Evolutionary conservation across 2,888 invertebrate species (phyloP), one percentile per base, ranked within the genome.

Genomic region (Meta bourneti): DNA sequence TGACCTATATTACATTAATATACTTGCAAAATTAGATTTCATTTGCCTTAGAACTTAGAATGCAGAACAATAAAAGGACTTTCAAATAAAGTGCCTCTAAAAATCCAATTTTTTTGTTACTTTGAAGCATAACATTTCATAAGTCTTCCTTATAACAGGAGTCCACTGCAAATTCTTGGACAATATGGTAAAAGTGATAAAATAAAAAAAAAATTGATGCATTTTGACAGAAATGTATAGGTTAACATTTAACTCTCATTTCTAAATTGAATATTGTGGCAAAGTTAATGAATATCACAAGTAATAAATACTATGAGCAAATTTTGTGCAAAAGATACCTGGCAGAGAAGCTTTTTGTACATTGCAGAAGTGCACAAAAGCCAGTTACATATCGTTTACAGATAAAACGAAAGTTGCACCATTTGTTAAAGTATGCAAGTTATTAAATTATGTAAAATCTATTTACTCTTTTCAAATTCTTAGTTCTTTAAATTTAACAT

Each of bases 261-360:
- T 34, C 79, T 61, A 34, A 16, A 20, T 61, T 34, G 49, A 74
- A 90, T 61, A 80, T 69, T 89, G 54, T 71, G 74, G 84, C 84
- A 48, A 84, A 69, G 51, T 69, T 72, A 74, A 70, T 16, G 72
- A 72, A 74, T 84, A 90, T 90, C 74, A 84, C 90, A 90, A 79
- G 70, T 54, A 84, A 74, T 61, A 61, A 61, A 80, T 61, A 90
- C 54, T 71, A 82, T 79, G 71, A 87, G 81, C 81, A 87, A 91
- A 87, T 61, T 72, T 78, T 91, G 91, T 91, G 91, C 91, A 91
- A 91, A 91, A 83, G 11, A 52, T 83, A 87, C 13, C n/a, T 77
- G 87, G 79, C 80, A 81, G 61, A 71, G 71, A 71, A 19, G 61
- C 51, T 51, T 20, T 51, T 81, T 88, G 69, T 75, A 80, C 75